Evolutionary conservation across 2,797 vertebrate species (phyloP), one percentile per base, ranked within the genome.

Genomic region (Leptatherina wallacei): DNA sequence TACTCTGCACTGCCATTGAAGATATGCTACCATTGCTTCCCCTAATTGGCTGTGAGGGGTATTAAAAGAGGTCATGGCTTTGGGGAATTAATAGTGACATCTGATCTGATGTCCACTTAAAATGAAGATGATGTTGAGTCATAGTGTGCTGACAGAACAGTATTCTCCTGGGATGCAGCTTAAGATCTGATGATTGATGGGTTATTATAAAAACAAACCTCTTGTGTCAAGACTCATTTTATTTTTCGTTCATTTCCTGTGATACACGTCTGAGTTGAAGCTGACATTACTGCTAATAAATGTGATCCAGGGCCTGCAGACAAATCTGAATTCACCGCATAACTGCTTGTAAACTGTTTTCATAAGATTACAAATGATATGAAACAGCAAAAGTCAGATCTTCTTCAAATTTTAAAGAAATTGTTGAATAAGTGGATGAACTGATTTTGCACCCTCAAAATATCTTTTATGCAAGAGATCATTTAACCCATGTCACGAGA

Each of bases 21-120:
- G 85, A 51, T 85, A 86, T 69, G 66, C 80, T 65, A 66, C 85
- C 81, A 78, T 77, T 84, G 65, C 73, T 33, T 85, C 63, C 75
- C 68, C 85, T 95, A 95, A 95, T 95, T 95, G 94, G 93, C 90
- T 80, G 90, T 91, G 93, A 94, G 91, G 90, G 88, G 90, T 88
- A 90, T 93, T 88, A 92, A 83, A 73, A 86, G 77, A 86, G 86
- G 90, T 81, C 42, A 54, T 30, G 80, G 76, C 91, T 86, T 74
- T 51, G 4, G 93, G 93, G 94, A 93, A 92, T 94, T 93, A 74
- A 88, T 83, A 80, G 87, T 91, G 93, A 94, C 94, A 94, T 93
- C 93, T 94, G 93, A 95, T 92, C 89, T 91, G 82, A 94, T 92
- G 90, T 93, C 93, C 91, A 92, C 94, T 95, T 95, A 94, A 88